Conservation (phyloP, 2,888 invertebrate species). For the Caprella mutica region DNA sequence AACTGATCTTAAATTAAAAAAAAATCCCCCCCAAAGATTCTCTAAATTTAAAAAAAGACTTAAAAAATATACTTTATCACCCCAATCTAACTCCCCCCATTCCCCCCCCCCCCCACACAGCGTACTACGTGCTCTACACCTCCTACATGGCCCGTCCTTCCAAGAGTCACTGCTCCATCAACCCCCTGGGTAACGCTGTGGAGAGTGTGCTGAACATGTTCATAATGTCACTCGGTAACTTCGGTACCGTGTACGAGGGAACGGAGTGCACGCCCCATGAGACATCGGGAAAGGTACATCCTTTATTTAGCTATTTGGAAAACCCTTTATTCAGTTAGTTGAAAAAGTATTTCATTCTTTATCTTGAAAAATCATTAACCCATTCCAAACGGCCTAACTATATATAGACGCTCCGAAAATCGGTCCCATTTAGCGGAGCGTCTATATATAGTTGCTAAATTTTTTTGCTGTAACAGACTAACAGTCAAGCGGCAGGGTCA, state of each 20-base stretch:
- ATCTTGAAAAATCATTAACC: too few relatives aligned
- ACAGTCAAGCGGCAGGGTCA: too few relatives aligned
- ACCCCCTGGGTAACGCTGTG: conserved; percentile 77
- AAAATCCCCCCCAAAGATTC: neutral
- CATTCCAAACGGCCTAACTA: too few relatives aligned
- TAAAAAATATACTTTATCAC: neutral
- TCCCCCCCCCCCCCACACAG: too few relatives aligned
- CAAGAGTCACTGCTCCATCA: conserved; percentile 50
- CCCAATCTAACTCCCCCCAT: too few relatives aligned
- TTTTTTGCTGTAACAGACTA: too few relatives aligned
- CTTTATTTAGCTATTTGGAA: conserved; percentile 4
- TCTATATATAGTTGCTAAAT: too few relatives aligned
- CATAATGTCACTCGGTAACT: conserved; percentile 93
- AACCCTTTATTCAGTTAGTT: too few relatives aligned
- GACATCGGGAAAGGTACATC: conserved; percentile 67
- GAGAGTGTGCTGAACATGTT: conserved; percentile 97
- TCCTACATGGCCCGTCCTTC: conserved; percentile 71
- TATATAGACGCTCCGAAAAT: too few relatives aligned
- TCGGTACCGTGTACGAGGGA: conserved; percentile 84
- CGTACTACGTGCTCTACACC: conserved; percentile 80
- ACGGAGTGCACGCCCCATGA: conserved; percentile 81
- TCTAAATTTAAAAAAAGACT: neutral
- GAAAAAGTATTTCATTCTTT: too few relatives aligned
- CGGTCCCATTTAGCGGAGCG: too few relatives aligned
- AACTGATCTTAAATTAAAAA: neutral